A percentile compares a stretch with the other conserved stretches of the same genome.
These are phyloP conservation scores for Elephas maximus DNA, from an alignment of 2,113 vertebrate species.

Conservation along the genomic window DNA sequence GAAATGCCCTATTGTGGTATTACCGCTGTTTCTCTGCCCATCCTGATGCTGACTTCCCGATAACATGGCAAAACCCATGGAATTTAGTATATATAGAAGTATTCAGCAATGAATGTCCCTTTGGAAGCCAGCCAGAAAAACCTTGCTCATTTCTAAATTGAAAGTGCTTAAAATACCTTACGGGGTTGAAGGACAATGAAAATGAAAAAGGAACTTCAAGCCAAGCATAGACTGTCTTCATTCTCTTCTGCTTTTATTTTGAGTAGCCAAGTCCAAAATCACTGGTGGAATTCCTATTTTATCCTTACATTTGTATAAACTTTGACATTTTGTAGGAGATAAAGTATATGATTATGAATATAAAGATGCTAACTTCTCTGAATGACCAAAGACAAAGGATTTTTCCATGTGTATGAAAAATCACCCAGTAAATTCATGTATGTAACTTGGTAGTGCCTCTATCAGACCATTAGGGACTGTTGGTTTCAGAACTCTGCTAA, in stretches of 20 bases:
- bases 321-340: neutral
- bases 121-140: neutral
- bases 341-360: neutral
- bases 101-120: neutral
- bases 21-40: too few species aligned
- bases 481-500: neutral
- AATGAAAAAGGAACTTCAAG: neutral
- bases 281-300: neutral
- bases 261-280: neutral
- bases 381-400: neutral
- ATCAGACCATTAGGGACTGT: neutral
- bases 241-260: neutral
- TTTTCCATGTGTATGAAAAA: neutral
- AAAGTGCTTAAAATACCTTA: neutral
- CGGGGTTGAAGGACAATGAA: neutral
- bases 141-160: rapidly evolving
- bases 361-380: neutral
- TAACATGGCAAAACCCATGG: neutral
- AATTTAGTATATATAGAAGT: neutral
- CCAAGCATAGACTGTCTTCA: neutral
- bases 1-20: neutral
- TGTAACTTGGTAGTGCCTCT: neutral
- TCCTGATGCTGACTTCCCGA: neutral
- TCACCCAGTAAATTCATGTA: neutral
- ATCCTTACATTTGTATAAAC: neutral